A percentile compares a stretch with the other conserved stretches of the same genome.
These are phyloP conservation scores for Tortricodes alternella DNA, from an alignment of 2,888 invertebrate genomes.

Conservation along the genomic window DNA sequence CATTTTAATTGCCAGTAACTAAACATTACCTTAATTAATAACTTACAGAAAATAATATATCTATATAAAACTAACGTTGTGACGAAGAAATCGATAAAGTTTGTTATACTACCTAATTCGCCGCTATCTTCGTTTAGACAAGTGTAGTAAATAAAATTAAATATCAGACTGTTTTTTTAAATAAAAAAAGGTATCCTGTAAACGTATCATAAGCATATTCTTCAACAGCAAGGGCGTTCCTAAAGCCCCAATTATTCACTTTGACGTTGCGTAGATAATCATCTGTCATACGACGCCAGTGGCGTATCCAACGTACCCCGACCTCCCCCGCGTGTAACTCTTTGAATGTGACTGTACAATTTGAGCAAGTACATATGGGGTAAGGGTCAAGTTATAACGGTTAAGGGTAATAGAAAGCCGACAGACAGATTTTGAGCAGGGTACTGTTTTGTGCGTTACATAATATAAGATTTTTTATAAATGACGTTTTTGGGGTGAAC, in stretches of 20 bases:
- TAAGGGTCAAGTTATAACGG: slow-evolving; percentile 44
- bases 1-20: too few species aligned
- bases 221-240: slow-evolving; percentile 54
- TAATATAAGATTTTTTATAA: slow-evolving; percentile 61
- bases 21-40: too few species aligned
- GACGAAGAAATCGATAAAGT: too few species aligned
- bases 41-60: too few species aligned
- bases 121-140: too few species aligned
- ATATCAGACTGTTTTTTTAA: too few species aligned
- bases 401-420: slow-evolving; percentile 56
- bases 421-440: slow-evolving; percentile 64
- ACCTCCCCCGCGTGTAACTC: slow-evolving; percentile 43
- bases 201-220: slow-evolving; percentile 33
- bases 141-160: too few species aligned
- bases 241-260: slow-evolving; percentile 81
- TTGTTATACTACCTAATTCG: too few species aligned
- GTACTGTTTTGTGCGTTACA: slow-evolving; percentile 64
- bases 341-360: background rate
- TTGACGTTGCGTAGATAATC: slow-evolving; percentile 80
- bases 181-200: background rate
- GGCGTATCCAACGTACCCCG: slow-evolving; percentile 52
- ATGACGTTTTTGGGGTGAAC: slow-evolving; percentile 8
- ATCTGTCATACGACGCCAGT: slow-evolving; percentile 76
- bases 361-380: slow-evolving; percentile 27
- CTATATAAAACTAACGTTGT: too few species aligned